Evolutionary conservation across 2,888 invertebrate species (phyloP), one percentile per base, ranked within the genome.

Genomic region (Tupiocoris notatus): DNA sequence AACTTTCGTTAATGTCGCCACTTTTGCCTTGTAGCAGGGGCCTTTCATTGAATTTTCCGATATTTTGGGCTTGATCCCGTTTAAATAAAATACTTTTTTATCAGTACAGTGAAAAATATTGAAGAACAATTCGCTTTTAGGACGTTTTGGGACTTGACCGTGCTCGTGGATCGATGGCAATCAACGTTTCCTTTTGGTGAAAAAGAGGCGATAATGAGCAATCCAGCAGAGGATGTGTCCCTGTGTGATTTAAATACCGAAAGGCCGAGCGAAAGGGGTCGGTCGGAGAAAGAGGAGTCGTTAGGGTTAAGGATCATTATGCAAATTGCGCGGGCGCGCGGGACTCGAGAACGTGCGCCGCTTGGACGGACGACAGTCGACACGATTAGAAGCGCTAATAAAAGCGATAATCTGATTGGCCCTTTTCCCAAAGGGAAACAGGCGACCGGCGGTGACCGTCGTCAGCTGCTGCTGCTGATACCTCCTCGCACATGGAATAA

Each of bases 231-330:
- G 39, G 39, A 12, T 39, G 39, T 39, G 39, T 39, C 12, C 39
- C 3, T 12, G 3, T 39, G 39, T 12, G 39, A 39, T 39, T 39
- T 39, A 39, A 39, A 39, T 12, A 12, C 3, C 39, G 39, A 39
- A 39, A 39, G 39, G 39, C n/a, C n/a, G n/a, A 12, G 39, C 12
- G 39, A 39, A 39, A 39, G 6, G 6, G 3, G 6, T 12, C 70
- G 25, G 54, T 73, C 62, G 73, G 62, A 17, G 61, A 39, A 62
- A 73, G 62, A 73, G 73, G 73, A 39, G 16, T 73, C 63, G 73
- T 73, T 73, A 73, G 73, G 73, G 73, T 73, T 73, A 58, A 73
- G 73, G 73, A 73, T 73, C 73, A 62, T 73, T 73, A 73, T 73
- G 73, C 73, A 73, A 62, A 73, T 73, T 62, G 58, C 73, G 39